These are phyloP conservation scores for Dryococelus australis DNA, from an alignment of 2,888 invertebrate genomes.

Conservation along the genomic window DNA sequence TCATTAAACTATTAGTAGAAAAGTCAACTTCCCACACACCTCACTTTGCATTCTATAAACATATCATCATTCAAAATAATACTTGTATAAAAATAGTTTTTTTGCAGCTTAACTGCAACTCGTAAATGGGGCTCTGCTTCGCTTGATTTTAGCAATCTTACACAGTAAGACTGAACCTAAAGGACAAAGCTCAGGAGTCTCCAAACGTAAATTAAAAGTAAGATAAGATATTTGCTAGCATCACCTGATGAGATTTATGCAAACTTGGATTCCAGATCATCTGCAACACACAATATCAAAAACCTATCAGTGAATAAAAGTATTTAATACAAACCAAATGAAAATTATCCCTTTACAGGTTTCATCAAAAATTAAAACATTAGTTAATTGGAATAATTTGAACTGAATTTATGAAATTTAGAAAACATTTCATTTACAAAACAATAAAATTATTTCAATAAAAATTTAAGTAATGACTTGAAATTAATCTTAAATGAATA, in stretches of 20 bases:
- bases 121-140: background rate
- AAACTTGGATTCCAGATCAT: background rate
- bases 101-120: background rate
- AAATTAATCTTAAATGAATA: too few relatives aligned
- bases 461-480: too few relatives aligned
- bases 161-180: background rate
- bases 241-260: background rate
- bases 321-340: too few relatives aligned
- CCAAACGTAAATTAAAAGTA: background rate
- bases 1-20: background rate
- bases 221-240: background rate
- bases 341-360: too few relatives aligned
- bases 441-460: too few relatives aligned
- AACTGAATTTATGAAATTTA: too few relatives aligned
- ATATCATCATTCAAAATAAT: background rate
- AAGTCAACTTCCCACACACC: background rate
- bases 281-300: background rate
- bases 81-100: conserved; percentile 9
- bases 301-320: too few relatives aligned
- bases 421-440: too few relatives aligned
- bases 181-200: background rate
- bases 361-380: too few relatives aligned
- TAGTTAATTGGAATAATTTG: too few relatives aligned
- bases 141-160: background rate
- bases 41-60: background rate